Evolutionary conservation across 2,113 vertebrate species (phyloP), one percentile per base, ranked within the genome.

Genomic region (Lynx canadensis): DNA sequence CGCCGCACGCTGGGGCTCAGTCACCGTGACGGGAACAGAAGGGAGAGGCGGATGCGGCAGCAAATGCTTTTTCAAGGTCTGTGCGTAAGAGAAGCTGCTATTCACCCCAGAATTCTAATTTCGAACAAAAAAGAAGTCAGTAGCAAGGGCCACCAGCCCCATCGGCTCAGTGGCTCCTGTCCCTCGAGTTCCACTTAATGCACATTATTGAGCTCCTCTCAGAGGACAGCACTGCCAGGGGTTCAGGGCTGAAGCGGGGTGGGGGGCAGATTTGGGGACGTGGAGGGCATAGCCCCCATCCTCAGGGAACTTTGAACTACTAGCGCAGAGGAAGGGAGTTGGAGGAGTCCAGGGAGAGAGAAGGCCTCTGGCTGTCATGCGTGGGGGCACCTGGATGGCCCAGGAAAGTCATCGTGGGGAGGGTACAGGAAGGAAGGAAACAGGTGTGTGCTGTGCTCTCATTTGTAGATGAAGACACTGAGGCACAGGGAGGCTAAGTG

Each of bases 21-120:
- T 95, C 98, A 97, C 98, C 91, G 89, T 98, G 98, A 98, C 97
- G 83, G 97, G 97, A 98, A 98, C 98, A 96, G 95, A 97, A 95
- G 98, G 98, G 98, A 97, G 97, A 69, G 76, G n/a, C 0, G 27
- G 87, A 60, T 3, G 1, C 1, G 5, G 73, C 76, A 25, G 55
- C 63, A 98, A 98, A 97, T 97, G 90, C 97, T 96, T 89, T 91
- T 96, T 94, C 97, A 97, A 91, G 92, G 89, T 98, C 97, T 98
- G 65, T 89, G 94, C 19, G 0, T 80, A 11, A 55, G 94, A 82
- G n/a, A 74, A 50, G 29, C 69, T 80, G 83, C 65, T 60, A 0
- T 65, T 78, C 76, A 36, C 65, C 60, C 29, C 60, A n/a, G 86
- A 97, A 90, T 95, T 80, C 88, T 91, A 71, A 81, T 94, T 91